A percentile compares a stretch with the other conserved stretches of the same genome.
phyloP scores from a whole-genome alignment of 1,140 invertebrate genomes.

The Drosophila simulans region DNA sequence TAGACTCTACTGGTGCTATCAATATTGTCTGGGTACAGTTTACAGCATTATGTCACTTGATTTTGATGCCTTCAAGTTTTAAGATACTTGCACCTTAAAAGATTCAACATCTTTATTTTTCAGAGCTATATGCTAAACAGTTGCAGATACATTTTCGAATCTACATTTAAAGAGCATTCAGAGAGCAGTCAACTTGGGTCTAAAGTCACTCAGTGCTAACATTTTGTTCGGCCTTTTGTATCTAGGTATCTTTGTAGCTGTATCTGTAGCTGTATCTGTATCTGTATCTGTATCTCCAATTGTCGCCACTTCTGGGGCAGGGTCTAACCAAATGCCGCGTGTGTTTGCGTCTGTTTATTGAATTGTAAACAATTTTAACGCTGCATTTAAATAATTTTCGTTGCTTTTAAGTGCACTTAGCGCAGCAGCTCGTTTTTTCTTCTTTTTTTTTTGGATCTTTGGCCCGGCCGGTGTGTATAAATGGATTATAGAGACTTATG shows the following conservation, averaged over 20 bases:
- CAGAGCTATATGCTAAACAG: background rate
- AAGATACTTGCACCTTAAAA: too few species aligned
- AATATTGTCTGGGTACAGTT: background rate
- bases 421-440: background rate
- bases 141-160: background rate
- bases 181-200: conserved; percentile 8
- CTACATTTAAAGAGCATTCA: conserved; percentile 14
- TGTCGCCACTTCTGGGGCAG: conserved; percentile 35
- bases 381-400: conserved; percentile 74
- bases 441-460: conserved; percentile 7
- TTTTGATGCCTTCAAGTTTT: background rate
- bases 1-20: background rate
- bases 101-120: background rate
- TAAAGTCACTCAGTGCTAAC: conserved; percentile 21
- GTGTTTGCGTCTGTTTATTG: conserved; percentile 72
- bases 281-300: conserved; percentile 28
- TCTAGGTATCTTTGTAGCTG: conserved; percentile 6
- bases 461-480: background rate
- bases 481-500: conserved; percentile 23
- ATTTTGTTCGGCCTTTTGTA: conserved; percentile 1
- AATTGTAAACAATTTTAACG: conserved; percentile 81
- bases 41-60: too few species aligned
- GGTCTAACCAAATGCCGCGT: conserved; percentile 38
- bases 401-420: conserved; percentile 53
- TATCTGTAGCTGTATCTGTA: background rate